Evolutionary conservation across 2,797 vertebrate genomes (phyloP), one percentile per base, ranked within the genome.

Genomic region (Clamator glandarius): DNA sequence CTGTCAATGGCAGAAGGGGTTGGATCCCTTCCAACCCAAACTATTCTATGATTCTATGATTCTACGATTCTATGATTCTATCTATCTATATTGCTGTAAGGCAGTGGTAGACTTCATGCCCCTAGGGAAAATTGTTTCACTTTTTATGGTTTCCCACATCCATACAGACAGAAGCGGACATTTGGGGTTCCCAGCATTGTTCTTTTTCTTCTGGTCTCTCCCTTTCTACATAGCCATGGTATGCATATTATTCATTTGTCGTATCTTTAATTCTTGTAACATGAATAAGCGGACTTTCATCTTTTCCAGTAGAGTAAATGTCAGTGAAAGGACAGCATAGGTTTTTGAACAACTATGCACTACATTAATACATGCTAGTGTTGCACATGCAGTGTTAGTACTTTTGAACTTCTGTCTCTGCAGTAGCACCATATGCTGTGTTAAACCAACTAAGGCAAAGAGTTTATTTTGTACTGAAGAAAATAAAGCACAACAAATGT

Each of bases 141-240:
- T 15, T 73, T 33, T 57, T 61, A 24, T 62, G 10, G 42, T 28
- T 84, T 64, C 20, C 13, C 77, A 5, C 8, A 33, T 52, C 11
- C 12, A 9, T 11, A 21, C 35, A 35, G 1, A 1, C 13, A 39
- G 16, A 17, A 0, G 1, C 35, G 20, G n/a, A n/a, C 10, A 15
- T 55, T 50, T 74, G 23, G 13, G 59, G 5, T 36, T 81, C 5
- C 28, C 20, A 68, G 24, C 12, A 15, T 6, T 35, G n/a, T 63
- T 15, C 29, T 24, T 23, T 77, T 69, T 20, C 35, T 39, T 75
- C 36, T 55, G 20, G 6, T 61, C 5, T 39, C 24, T 48, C 36
- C 54, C 10, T 63, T 17, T 63, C 2, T 46, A 2, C 25, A 4
- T 16, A 55, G 13, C 3, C 29, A 51, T 13, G 54, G 39, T 36